These are phyloP conservation scores for Megalops atlanticus DNA, from an alignment of 2,113 vertebrate species.

Conservation along the genomic window DNA sequence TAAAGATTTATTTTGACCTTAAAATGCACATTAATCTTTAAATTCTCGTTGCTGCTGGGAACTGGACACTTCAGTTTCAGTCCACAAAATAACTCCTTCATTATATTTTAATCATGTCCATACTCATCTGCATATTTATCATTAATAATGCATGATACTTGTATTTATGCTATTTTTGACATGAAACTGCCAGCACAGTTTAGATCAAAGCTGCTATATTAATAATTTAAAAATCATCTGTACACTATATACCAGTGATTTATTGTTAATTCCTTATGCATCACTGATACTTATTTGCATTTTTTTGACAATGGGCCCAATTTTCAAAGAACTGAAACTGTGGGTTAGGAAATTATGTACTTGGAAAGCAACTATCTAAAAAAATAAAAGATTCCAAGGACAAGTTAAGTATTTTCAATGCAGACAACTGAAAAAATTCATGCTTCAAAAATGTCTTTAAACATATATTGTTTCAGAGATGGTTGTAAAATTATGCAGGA, in stretches of 20 bases:
- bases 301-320: not conserved
- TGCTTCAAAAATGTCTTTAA: no score
- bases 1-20: not conserved
- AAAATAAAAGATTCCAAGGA: no score
- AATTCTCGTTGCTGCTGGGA: not conserved
- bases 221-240: slow-evolving; percentile 17
- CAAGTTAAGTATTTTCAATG: no score
- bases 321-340: not conserved
- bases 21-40: not conserved
- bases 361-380: no score
- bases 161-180: slow-evolving; percentile 11
- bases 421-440: no score
- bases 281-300: not conserved
- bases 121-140: not conserved
- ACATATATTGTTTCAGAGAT: no score
- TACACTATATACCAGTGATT: not conserved
- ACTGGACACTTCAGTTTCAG: no score
- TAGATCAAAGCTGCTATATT: slow-evolving; percentile 10
- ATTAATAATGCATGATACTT: slow-evolving; percentile 9
- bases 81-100: not conserved
- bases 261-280: slow-evolving; percentile 16
- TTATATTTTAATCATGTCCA: not conserved
- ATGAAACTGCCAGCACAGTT: not conserved
- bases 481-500: no score
- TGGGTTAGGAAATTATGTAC: not conserved